phyloP scores from a whole-genome alignment of 2,888 invertebrate species.

The Dermolepida albohirtum region DNA sequence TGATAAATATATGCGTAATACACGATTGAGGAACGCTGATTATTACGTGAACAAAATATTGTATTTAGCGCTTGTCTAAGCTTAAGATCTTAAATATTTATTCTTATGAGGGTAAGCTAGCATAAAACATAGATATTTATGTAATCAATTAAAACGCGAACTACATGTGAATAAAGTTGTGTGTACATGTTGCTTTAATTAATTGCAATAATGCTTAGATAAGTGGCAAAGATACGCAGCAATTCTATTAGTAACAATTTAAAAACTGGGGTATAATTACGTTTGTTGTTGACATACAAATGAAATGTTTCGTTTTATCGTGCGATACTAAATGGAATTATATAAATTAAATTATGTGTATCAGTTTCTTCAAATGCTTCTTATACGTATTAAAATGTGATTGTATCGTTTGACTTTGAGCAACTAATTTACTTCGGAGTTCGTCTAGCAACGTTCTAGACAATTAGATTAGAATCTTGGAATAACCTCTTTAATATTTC shows the following conservation, averaged over 20 bases:
- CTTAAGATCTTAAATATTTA: conserved; percentile 1
- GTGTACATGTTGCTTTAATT: conserved; percentile 27
- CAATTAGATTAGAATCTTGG: too few species aligned
- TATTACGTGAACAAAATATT: conserved; percentile 9
- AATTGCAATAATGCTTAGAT: conserved; percentile 33
- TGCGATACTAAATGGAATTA: background rate
- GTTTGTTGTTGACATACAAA: conserved; percentile 24
- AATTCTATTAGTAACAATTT: conserved; percentile 12
- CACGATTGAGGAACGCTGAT: background rate
- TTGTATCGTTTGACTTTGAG: too few species aligned
- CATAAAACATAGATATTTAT: conserved; percentile 23
- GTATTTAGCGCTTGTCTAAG: conserved; percentile 8
- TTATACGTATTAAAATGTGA: too few species aligned
- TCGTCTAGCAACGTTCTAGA: too few species aligned
- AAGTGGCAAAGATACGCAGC: conserved; percentile 3
- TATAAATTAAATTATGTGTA: conserved; percentile 17
- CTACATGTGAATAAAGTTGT: conserved; percentile 17
- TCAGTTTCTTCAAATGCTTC: conserved; percentile 11
- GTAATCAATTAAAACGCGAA: conserved; percentile 28
- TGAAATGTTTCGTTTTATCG: conserved; percentile 13
- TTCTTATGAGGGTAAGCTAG: background rate
- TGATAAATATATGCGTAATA: conserved; percentile 6
- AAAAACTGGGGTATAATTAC: conserved; percentile 17
- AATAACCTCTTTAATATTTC: too few species aligned
- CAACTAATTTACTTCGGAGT: too few species aligned